Conservation (phyloP, 2,797 vertebrate genomes). For the Adrianichthys oophorus region DNA sequence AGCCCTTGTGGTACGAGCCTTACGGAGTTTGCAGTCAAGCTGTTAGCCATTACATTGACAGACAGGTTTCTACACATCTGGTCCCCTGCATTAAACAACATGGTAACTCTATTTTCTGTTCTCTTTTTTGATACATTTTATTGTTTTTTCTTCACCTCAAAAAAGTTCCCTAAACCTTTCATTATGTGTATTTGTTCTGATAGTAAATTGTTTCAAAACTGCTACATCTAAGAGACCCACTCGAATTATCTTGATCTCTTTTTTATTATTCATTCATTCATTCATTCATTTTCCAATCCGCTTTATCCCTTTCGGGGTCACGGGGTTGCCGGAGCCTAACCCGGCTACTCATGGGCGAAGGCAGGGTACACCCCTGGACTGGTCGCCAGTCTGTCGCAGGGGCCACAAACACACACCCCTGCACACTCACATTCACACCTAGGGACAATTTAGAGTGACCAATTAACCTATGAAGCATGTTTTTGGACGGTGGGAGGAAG, state of each 20-base stretch:
- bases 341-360: too few species aligned
- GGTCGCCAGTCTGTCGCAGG: too few species aligned
- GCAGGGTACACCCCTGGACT: too few species aligned
- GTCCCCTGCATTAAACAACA: constrained; percentile 54
- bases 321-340: too few species aligned
- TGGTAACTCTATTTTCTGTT: constrained; percentile 75
- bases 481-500: too few species aligned
- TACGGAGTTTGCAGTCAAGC: constrained; percentile 67
- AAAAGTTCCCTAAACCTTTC: constrained; percentile 49
- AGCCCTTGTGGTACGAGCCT: constrained; percentile 59
- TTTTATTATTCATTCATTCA: too few species aligned
- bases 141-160: constrained; percentile 71
- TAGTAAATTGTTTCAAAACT: constrained; percentile 43
- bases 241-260: constrained; percentile 14
- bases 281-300: too few species aligned
- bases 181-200: constrained; percentile 26
- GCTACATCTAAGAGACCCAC: constrained; percentile 38
- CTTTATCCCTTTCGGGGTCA: too few species aligned
- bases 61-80: constrained; percentile 74
- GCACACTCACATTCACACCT: too few species aligned
- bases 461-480: too few species aligned
- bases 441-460: too few species aligned
- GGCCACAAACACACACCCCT: too few species aligned
- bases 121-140: constrained; percentile 76
- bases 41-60: constrained; percentile 75